A percentile compares a stretch with the other conserved stretches of the same genome.
phyloP scores from a whole-genome alignment of 2,888 invertebrate species.

The Hybos culiciformis region DNA sequence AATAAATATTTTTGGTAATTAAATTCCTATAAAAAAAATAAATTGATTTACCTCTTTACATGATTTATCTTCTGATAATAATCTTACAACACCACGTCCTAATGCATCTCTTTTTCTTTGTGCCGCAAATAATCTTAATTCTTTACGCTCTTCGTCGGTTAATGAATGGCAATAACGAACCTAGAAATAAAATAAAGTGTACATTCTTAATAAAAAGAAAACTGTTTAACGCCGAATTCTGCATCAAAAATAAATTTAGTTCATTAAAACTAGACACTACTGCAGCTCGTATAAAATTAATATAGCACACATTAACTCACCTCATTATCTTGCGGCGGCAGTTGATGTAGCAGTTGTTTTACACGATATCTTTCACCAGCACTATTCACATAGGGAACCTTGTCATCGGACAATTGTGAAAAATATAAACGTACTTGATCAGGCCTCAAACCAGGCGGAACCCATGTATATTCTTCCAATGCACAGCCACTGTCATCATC shows the following conservation, averaged over 20 bases:
- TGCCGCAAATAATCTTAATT: conserved; percentile 79
- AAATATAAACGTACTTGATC: conserved; percentile 98
- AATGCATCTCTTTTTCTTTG: conserved; percentile 90
- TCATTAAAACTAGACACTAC: too few relatives aligned
- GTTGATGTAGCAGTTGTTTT: conserved; percentile 84
- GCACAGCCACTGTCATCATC: conserved; percentile 98
- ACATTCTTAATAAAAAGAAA: not conserved
- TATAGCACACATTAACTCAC: conserved; percentile 29
- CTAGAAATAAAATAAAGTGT: conserved; percentile 30
- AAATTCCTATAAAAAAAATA: not conserved
- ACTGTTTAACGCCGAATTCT: not conserved
- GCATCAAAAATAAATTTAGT: not conserved
- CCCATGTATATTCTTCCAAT: conserved; percentile 96
- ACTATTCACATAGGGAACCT: conserved; percentile 93
- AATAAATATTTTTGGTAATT: too few relatives aligned
- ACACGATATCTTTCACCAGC: conserved; percentile 88
- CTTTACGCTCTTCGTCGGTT: conserved; percentile 85
- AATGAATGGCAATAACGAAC: conserved; percentile 91
- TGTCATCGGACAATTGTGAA: conserved; percentile 87
- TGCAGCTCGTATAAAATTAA: too few relatives aligned
- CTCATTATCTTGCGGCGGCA: conserved; percentile 96
- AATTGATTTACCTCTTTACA: conserved; percentile 59
- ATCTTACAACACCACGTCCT: conserved; percentile 80
- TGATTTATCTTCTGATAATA: conserved; percentile 56
- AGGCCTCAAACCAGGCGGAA: conserved; percentile 88